Evolutionary conservation across 2,888 invertebrate genomes (phyloP).

Genomic region (Rotaria socialis): DNA sequence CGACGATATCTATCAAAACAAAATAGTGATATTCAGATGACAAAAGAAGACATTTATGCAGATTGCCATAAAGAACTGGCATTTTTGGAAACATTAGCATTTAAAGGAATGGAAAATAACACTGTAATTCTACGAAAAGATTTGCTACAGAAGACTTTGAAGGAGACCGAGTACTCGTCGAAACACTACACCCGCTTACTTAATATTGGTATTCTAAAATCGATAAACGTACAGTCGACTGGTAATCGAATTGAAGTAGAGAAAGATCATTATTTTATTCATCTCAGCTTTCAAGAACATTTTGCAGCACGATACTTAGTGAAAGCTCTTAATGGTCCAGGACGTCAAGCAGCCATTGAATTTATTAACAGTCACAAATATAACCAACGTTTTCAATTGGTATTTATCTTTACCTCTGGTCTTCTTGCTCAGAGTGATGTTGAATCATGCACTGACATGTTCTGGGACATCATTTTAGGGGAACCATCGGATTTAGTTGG

Average conservation of each 20-base stretch:
- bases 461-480: not conserved
- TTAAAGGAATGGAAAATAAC: constrained; percentile 26
- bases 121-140: constrained; percentile 3
- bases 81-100: not conserved
- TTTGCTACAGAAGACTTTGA: not conserved
- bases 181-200: not conserved
- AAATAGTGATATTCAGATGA: constrained; percentile 3
- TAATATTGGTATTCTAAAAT: constrained; percentile 16
- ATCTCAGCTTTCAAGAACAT: constrained; percentile 18
- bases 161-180: not conserved
- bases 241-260: not conserved
- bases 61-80: not conserved
- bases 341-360: not conserved
- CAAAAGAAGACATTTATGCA: not conserved
- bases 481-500: not conserved
- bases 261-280: constrained; percentile 26
- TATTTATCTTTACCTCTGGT: constrained; percentile 1
- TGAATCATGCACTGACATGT: not conserved
- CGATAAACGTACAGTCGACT: not conserved
- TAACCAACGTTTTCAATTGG: constrained; percentile 10
- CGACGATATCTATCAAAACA: constrained; percentile 7
- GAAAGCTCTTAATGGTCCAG: not conserved
- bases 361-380: not conserved
- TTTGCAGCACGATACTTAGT: constrained; percentile 15
- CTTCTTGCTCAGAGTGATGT: not conserved